Evolutionary conservation across 2,113 vertebrate genomes (phyloP).

Genomic region (Hippoglossus stenolepis): DNA sequence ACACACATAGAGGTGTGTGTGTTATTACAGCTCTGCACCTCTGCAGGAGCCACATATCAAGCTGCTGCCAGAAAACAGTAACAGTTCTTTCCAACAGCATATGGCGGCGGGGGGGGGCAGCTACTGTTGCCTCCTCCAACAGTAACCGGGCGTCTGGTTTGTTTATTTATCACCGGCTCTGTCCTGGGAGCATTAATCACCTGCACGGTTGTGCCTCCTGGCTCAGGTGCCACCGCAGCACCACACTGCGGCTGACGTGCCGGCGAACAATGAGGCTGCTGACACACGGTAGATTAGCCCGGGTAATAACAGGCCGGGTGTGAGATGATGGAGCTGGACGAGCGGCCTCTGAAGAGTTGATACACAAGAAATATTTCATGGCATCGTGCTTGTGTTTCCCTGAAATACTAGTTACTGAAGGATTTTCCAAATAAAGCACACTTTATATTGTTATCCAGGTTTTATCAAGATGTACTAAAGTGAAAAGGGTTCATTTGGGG

Average conservation of each 20-base stretch:
- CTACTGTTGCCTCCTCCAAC: slow-evolving; percentile 19
- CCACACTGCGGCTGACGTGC: too few species aligned
- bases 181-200: slow-evolving; percentile 64
- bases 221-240: slow-evolving; percentile 58
- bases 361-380: too few species aligned
- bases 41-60: slow-evolving; percentile 11
- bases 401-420: too few species aligned
- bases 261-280: neutral
- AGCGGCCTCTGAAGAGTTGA: too few species aligned
- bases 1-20: neutral
- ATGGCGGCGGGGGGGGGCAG: slow-evolving; percentile 42
- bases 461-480: too few species aligned
- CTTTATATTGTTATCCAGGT: too few species aligned
- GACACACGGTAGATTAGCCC: slow-evolving; percentile 33
- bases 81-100: slow-evolving; percentile 50
- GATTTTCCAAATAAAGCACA: too few species aligned
- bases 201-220: slow-evolving; percentile 3
- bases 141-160: slow-evolving; percentile 28
- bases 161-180: slow-evolving; percentile 55
- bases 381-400: too few species aligned
- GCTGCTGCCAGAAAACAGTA: slow-evolving; percentile 6
- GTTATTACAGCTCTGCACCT: neutral
- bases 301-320: slow-evolving; percentile 33
- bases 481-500: too few species aligned
- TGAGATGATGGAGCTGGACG: slow-evolving; percentile 28